Conservation (phyloP, 2,113 vertebrate species). For the Vombatus ursinus region DNA sequence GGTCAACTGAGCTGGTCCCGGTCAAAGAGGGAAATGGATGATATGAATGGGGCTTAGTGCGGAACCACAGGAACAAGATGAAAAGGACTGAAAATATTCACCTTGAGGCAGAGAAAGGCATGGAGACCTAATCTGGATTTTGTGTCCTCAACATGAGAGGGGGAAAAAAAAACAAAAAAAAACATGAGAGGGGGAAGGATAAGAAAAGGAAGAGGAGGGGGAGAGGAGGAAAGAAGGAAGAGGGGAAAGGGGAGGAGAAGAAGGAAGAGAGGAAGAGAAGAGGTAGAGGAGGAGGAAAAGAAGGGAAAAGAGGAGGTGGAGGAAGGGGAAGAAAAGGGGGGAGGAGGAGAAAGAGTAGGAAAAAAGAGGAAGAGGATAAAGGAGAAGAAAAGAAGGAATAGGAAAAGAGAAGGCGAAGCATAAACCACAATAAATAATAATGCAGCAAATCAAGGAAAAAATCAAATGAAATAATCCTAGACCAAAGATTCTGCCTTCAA, state of each 20-base stretch:
- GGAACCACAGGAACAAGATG: neutral
- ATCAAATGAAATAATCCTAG: neutral
- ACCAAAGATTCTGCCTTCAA: constrained; percentile 34
- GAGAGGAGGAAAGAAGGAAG: no score
- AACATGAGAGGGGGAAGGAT: no score
- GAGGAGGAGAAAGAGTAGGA: neutral
- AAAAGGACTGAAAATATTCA: neutral
- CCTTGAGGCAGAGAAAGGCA: neutral
- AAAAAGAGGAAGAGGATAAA: neutral
- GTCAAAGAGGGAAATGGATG: no score
- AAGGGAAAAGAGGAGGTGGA: neutral
- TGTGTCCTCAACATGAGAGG: neutral
- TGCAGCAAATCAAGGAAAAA: neutral
- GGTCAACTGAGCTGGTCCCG: neutral
- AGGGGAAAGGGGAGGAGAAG: fast-evolving
- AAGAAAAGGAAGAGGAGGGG: no score
- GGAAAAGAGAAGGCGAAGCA: neutral
- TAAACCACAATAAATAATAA: neutral
- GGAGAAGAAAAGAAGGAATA: no score
- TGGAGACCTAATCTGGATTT: neutral
- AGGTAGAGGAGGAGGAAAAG: no score
- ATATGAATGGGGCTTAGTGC: neutral
- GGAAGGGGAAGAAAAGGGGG: neutral
- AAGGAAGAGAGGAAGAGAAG: no score
- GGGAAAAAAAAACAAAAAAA: no score